phyloP scores from a whole-genome alignment of 2,113 vertebrate species.

The Microcebus ravelobensis region DNA sequence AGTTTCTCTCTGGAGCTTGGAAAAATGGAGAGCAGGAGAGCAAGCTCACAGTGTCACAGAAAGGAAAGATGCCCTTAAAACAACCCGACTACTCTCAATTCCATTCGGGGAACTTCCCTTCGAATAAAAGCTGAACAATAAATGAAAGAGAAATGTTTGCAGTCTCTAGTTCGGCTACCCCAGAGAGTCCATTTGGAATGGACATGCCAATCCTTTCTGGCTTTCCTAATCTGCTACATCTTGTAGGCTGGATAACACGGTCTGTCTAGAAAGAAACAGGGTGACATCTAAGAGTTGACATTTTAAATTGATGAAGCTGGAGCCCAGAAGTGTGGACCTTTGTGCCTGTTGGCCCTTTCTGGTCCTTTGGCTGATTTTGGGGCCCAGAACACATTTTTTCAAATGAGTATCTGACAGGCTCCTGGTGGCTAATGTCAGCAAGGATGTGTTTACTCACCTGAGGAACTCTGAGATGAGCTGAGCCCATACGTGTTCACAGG shows the following conservation, averaged over 20 bases:
- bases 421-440: neutral
- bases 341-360: constrained; percentile 24
- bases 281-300: neutral
- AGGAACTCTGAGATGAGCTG: neutral
- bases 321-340: neutral
- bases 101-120: constrained; percentile 60
- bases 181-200: constrained; percentile 52
- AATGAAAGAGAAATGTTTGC: constrained; percentile 65
- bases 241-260: constrained; percentile 26
- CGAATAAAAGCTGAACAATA: constrained; percentile 65
- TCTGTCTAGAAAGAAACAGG: constrained; percentile 35
- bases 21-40: constrained; percentile 76
- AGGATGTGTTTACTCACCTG: neutral
- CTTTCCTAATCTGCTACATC: constrained; percentile 51
- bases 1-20: constrained; percentile 75
- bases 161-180: neutral
- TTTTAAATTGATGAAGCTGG: constrained; percentile 54
- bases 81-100: constrained; percentile 37
- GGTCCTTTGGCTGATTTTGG: constrained; percentile 2
- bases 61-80: constrained; percentile 75
- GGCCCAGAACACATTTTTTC: neutral
- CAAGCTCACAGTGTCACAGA: constrained; percentile 58
- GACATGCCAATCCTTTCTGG: constrained; percentile 46
- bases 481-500: neutral
- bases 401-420: neutral